These are phyloP conservation scores for Parotia lawesii DNA, from an alignment of 2,113 vertebrate genomes.

Conservation along the genomic window DNA sequence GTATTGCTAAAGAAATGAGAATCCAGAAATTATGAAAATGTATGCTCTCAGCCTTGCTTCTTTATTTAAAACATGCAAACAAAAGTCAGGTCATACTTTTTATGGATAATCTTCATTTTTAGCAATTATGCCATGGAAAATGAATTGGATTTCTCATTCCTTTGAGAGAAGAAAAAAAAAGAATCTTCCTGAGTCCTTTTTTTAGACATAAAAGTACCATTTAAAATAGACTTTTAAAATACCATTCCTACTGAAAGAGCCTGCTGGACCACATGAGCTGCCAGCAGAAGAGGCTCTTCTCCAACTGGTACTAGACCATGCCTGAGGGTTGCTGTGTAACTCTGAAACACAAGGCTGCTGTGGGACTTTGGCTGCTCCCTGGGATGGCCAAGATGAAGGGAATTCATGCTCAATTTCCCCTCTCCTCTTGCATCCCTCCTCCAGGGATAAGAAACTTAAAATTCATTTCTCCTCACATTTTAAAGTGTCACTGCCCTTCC, in stretches of 20 bases:
- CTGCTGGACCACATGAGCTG: not conserved
- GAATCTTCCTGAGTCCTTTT: not conserved
- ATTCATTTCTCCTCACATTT: not conserved
- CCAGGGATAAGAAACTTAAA: not conserved
- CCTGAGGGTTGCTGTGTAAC: not conserved
- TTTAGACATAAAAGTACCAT: not conserved
- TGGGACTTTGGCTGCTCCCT: rapidly evolving
- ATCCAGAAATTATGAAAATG: not conserved
- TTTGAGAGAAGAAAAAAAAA: not conserved
- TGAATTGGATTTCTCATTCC: not conserved
- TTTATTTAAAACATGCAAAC: not conserved
- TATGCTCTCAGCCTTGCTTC: not conserved
- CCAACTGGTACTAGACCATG: rapidly evolving
- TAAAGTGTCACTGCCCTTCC: not conserved
- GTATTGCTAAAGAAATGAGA: not conserved
- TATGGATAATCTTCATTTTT: not conserved
- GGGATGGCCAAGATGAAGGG: not conserved
- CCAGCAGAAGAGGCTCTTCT: not conserved
- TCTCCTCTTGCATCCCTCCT: not conserved
- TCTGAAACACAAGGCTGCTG: not conserved
- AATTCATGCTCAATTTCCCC: not conserved
- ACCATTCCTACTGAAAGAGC: not conserved
- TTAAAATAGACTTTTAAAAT: not conserved
- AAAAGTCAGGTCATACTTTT: not conserved
- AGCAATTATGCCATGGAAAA: not conserved